Evolutionary conservation across 2,113 vertebrate species (phyloP), one percentile per base, ranked within the genome.

Genomic region (Onychorhynchus coronatus): DNA sequence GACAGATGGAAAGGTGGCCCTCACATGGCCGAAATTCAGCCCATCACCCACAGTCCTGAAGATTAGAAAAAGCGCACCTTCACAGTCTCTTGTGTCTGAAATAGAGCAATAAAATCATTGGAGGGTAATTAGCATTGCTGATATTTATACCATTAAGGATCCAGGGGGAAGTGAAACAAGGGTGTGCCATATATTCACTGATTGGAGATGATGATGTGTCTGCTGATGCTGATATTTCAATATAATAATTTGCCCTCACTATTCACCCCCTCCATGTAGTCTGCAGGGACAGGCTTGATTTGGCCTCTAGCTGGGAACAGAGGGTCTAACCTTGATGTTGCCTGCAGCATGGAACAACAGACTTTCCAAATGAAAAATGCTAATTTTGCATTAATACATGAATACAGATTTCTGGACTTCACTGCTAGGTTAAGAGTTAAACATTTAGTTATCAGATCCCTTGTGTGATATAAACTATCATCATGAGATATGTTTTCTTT

Each of bases 401-500:
- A 89, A 88, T 85, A 63, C 56, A 73, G 73, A 65, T 41, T 92
- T 91, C 83, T 94, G 87, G 79, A 92, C 85, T 94, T 96, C 71
- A 37, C 73, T 59, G 73, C 56, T 83, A 80, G 89, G 95, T 92
- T 96, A 97, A 93, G 95, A 97, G 97, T 95, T 94, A 96, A 97
- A 96, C 91, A 97, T 96, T 91, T 87, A 85, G 93, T 94, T 97
- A 96, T 93, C 30, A 5, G 86, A 96, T 97, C 96, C 96, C 95
- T 89, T 95, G 96, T 95, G 97, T 95, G 95, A 93, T 95, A 96
- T 97, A 97, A 97, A 97, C 96, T 85, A 95, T 95, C 96, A 96
- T 97, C 95, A 96, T 91, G 92, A 97, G 96, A 97, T 96, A 96
- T 91, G 96, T 97, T 98, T 97, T 97, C 91, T 96, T 96, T 97